These are phyloP conservation scores for Drosophila repleta DNA, from an alignment of 1,140 invertebrate species.

Conservation along the genomic window DNA sequence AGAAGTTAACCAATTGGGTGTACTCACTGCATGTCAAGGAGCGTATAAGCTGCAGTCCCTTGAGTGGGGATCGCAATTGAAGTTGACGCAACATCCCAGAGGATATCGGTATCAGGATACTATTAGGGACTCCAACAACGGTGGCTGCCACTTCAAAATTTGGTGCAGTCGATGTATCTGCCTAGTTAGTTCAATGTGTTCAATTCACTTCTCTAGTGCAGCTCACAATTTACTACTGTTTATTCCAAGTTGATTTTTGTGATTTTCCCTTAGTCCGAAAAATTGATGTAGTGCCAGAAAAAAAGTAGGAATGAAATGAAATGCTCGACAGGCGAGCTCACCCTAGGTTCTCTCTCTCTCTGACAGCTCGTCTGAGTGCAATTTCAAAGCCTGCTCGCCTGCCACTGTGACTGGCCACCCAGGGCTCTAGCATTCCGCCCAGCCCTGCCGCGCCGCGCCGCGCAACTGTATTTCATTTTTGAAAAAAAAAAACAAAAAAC, in stretches of 20 bases:
- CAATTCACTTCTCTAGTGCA: slow-evolving; percentile 40
- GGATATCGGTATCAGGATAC: slow-evolving; percentile 8
- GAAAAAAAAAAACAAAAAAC: too few species aligned
- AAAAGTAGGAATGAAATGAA: slow-evolving; percentile 60
- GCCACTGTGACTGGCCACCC: neutral
- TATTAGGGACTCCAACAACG: slow-evolving; percentile 15
- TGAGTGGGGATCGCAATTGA: slow-evolving; percentile 28
- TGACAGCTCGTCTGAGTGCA: slow-evolving; percentile 53
- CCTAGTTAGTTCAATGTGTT: slow-evolving; percentile 23
- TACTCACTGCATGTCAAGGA: slow-evolving; percentile 32
- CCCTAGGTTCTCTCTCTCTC: slow-evolving; percentile 22
- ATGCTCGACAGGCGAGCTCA: slow-evolving; percentile 35
- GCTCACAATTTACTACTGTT: slow-evolving; percentile 36
- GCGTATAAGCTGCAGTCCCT: slow-evolving; percentile 27
- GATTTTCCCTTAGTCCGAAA: slow-evolving; percentile 43
- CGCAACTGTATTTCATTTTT: too few species aligned
- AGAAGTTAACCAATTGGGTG: neutral
- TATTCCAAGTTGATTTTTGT: slow-evolving; percentile 30
- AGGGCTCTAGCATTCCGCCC: slow-evolving; percentile 4
- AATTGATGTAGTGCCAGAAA: slow-evolving; percentile 55
- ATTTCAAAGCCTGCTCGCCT: slow-evolving; percentile 59
- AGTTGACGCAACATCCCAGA: slow-evolving; percentile 42
- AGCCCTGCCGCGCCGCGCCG: neutral
- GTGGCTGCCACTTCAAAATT: slow-evolving; percentile 36
- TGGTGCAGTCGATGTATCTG: slow-evolving; percentile 28